Conservation (phyloP, 2,113 vertebrate species). For the Romanogobio albipinnatus region DNA sequence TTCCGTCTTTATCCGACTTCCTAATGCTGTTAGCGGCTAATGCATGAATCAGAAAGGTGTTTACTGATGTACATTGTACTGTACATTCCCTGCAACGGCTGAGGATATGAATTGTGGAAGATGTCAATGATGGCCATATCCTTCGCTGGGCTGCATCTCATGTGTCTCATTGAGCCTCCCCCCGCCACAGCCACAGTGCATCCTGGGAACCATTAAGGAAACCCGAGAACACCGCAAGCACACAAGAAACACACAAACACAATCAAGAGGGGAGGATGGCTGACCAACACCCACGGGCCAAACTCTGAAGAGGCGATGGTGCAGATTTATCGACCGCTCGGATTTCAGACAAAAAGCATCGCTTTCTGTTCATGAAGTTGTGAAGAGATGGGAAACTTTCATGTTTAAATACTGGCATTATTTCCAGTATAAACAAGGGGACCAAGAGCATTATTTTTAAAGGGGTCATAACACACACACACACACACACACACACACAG, state of each 20-base stretch:
- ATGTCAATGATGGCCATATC: conserved; percentile 46
- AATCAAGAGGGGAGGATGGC: conserved; percentile 61
- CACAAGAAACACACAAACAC: conserved; percentile 78
- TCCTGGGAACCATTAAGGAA: conserved; percentile 84
- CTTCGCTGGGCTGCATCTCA: conserved; percentile 48
- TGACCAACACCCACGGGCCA: conserved; percentile 52
- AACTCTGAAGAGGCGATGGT: conserved; percentile 24
- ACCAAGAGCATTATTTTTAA: background rate
- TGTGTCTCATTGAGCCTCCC: conserved; percentile 59
- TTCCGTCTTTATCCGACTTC: conserved; percentile 11
- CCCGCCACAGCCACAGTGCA: conserved; percentile 79
- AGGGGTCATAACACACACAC: no score
- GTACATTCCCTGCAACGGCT: background rate
- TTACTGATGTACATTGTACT: conserved; percentile 19
- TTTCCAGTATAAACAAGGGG: background rate
- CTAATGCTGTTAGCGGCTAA: conserved; percentile 34
- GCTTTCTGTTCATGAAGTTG: background rate
- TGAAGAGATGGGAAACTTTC: background rate
- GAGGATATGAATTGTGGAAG: conserved; percentile 46
- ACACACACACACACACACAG: no score
- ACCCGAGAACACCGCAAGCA: conserved; percentile 78
- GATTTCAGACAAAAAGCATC: conserved; percentile 32
- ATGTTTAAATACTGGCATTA: background rate
- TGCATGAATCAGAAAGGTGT: conserved; percentile 31
- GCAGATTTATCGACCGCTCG: conserved; percentile 36